Conservation (phyloP, 1,140 invertebrate species). For the Cecropterus lyciades region DNA sequence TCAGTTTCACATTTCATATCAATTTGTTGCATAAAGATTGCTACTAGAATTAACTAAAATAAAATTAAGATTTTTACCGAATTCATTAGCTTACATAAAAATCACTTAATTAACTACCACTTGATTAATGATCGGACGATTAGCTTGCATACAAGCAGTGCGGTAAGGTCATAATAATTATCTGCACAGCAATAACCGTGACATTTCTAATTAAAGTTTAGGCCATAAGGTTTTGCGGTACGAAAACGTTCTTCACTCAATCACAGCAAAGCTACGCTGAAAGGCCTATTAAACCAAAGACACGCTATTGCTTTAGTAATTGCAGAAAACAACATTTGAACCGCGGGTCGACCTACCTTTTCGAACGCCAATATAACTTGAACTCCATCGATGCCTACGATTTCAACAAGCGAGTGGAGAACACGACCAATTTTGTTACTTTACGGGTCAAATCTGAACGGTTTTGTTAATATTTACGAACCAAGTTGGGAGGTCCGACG, state of each 20-base stretch:
- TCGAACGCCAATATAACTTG: conserved; percentile 50
- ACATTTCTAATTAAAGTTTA: conserved; percentile 38
- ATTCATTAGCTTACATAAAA: conserved; percentile 9
- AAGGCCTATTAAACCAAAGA: conserved; percentile 75
- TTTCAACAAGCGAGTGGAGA: not conserved
- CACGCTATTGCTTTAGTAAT: conserved; percentile 74
- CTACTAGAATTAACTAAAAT: conserved; percentile 10
- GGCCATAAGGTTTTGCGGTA: conserved; percentile 45
- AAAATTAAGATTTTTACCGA: conserved; percentile 10
- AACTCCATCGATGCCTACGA: conserved; percentile 31
- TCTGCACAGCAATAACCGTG: conserved; percentile 30
- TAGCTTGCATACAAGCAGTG: conserved; percentile 26
- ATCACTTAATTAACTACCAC: conserved; percentile 19
- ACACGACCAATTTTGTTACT: conserved; percentile 18
- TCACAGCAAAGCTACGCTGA: conserved; percentile 62
- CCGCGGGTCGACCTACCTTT: conserved; percentile 65
- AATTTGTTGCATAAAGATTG: not conserved
- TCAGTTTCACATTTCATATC: not conserved
- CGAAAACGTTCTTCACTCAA: conserved; percentile 54
- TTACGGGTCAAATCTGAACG: conserved; percentile 48
- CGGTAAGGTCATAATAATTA: conserved; percentile 35
- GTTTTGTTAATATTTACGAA: conserved; percentile 63
- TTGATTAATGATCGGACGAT: conserved; percentile 29
- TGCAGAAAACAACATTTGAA: conserved; percentile 80
- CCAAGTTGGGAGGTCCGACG: conserved; percentile 82